Conservation (phyloP, 2,113 vertebrate species). For the Vulpes ferrilata region DNA sequence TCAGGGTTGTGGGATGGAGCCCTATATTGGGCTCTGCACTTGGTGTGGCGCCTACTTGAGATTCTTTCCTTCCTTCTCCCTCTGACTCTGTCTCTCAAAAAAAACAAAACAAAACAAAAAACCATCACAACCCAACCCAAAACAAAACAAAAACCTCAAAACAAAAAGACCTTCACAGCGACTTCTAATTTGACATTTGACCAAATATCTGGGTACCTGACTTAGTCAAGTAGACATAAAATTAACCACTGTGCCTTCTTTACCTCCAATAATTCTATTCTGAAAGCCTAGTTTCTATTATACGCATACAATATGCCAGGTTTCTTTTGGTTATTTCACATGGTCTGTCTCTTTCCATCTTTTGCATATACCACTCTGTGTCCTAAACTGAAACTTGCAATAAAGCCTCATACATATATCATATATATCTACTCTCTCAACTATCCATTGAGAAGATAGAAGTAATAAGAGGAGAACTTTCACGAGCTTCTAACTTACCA, state of each 20-base stretch:
- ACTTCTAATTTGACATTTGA: not conserved
- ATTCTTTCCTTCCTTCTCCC: not conserved
- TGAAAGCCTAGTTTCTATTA: not conserved
- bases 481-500: not conserved
- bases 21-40: no score
- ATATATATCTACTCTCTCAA: not conserved
- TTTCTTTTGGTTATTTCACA: not conserved
- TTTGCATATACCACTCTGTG: not conserved
- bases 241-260: not conserved
- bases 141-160: not conserved
- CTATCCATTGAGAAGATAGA: not conserved
- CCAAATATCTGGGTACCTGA: not conserved
- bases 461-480: not conserved
- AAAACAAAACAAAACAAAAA: no score
- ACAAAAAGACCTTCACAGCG: not conserved
- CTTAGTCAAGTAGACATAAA: not conserved
- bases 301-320: no score
- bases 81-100: not conserved
- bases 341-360: not conserved
- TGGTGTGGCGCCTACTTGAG: not conserved
- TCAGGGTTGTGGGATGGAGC: not conserved
- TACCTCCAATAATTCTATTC: not conserved
- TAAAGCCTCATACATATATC: not conserved
- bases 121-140: no score
- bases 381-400: not conserved